phyloP scores from a whole-genome alignment of 2,888 invertebrate species.

The Drosophila rubida region DNA sequence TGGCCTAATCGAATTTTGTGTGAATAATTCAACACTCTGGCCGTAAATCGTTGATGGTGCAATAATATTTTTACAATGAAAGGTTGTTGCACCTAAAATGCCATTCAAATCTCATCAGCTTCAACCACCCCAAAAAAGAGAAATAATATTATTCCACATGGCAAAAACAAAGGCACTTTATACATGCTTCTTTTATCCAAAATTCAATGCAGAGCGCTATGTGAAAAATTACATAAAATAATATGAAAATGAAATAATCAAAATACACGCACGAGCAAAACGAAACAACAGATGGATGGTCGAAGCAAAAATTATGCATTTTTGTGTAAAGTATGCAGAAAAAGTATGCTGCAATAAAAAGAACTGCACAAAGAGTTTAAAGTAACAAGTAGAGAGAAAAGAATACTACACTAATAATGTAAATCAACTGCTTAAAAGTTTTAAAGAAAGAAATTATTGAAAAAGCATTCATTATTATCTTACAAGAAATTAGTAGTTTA shows the following conservation, averaged over 20 bases:
- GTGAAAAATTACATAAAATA: constrained; percentile 40
- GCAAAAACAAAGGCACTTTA: constrained; percentile 21
- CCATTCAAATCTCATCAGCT: constrained; percentile 38
- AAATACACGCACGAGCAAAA: neutral
- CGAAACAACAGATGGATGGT: constrained; percentile 3
- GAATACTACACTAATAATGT: neutral
- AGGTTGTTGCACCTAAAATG: constrained; percentile 45
- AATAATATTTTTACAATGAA: constrained; percentile 41
- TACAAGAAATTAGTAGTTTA: too few species aligned
- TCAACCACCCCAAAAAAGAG: neutral
- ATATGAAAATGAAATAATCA: constrained; percentile 33
- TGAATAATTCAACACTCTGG: constrained; percentile 28
- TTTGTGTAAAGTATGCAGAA: neutral
- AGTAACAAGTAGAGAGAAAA: neutral
- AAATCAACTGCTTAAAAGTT: neutral
- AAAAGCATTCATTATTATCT: too few species aligned
- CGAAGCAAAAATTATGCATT: neutral
- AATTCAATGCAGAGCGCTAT: constrained; percentile 5
- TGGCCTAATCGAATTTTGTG: constrained; percentile 32
- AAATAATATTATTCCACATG: constrained; percentile 29
- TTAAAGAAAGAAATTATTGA: too few species aligned
- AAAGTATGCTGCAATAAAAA: neutral
- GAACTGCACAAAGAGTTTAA: neutral
- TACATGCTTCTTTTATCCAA: constrained; percentile 19
- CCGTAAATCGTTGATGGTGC: constrained; percentile 33